Evolutionary conservation across 2,888 invertebrate genomes (phyloP), one percentile per base, ranked within the genome.

Genomic region (Conus canariensis): DNA sequence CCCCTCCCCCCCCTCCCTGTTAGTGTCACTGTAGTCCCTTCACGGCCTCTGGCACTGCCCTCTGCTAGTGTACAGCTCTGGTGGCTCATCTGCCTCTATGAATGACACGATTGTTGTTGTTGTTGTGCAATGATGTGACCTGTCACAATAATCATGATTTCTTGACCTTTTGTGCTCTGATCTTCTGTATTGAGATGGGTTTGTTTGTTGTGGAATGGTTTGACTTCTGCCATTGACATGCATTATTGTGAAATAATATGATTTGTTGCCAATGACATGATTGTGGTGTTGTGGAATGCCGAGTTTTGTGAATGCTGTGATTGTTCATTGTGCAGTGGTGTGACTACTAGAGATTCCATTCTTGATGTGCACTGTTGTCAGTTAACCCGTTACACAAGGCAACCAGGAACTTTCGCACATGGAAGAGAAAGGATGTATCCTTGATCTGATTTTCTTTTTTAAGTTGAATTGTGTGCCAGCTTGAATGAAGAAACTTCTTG

Each of bases 41-140:
- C 82, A 9, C 25, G 56, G 82, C 56, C 56, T 83, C 25, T 83
- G n/a, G 64, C 25, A 85, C 25, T 64, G 64, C 64, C 85, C 85
- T 60, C 64, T 14, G 19, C 82, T 83, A 83, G 82, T 83, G 58
- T 58, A 25, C 56, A 58, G 12, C 56, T 64, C 56, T 83, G 60
- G 64, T 82, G 83, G 85, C 89, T 89, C 89, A 89, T 85, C 89
- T 89, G 89, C 89, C 89, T 89, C 85, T 85, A 89, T 89, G 89
- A 89, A 85, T 58, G 56, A 89, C 85, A 30, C 30, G 10, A 10
- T 85, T 85, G 25, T 67, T 85, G 74, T 85, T 10, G 25, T 85
- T 85, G 56, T 64, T 83, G 67, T 89, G 64, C 25, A 30, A 16
- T 89, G 89, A 80, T 89, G 70, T 85, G 88, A 30, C 60, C 59